A percentile compares a stretch with the other conserved stretches of the same genome.
Evolutionary conservation across 2,113 vertebrate genomes (phyloP).

Genomic region (Petrocephalus microphthalmus): DNA sequence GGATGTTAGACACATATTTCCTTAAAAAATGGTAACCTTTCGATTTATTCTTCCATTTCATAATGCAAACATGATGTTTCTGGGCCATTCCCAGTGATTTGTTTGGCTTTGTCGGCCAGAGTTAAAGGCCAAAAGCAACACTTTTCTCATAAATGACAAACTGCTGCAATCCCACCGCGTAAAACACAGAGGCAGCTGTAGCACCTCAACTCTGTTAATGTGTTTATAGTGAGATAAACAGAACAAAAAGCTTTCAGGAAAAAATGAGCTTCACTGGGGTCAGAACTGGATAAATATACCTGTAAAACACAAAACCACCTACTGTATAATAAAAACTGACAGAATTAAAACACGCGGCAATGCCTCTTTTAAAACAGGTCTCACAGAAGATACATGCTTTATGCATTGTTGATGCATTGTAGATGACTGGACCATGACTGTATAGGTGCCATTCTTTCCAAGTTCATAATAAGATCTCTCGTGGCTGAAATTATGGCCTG

Average conservation of each 20-base stretch:
- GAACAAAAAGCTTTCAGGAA: background rate
- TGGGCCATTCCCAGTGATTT: background rate
- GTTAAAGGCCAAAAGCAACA: background rate
- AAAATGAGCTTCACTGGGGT: background rate
- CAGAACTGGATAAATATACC: conserved; percentile 9
- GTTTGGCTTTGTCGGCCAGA: background rate
- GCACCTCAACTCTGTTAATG: background rate
- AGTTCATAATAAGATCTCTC: background rate
- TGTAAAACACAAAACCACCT: conserved; percentile 41
- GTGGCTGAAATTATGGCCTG: background rate
- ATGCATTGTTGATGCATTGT: conserved; percentile 46
- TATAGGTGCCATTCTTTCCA: background rate
- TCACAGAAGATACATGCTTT: conserved; percentile 48
- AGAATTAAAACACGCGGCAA: conserved; percentile 47
- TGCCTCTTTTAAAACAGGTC: conserved; percentile 33
- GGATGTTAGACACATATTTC: background rate
- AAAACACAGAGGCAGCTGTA: background rate
- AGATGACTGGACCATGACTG: background rate
- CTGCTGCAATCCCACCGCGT: background rate
- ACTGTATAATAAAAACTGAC: background rate
- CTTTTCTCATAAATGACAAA: background rate
- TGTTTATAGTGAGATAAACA: background rate
- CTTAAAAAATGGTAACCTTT: background rate
- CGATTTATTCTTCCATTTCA: background rate
- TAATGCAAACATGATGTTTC: background rate